phyloP scores from a whole-genome alignment of 2,797 vertebrate genomes.

The Coregonus sp. region DNA sequence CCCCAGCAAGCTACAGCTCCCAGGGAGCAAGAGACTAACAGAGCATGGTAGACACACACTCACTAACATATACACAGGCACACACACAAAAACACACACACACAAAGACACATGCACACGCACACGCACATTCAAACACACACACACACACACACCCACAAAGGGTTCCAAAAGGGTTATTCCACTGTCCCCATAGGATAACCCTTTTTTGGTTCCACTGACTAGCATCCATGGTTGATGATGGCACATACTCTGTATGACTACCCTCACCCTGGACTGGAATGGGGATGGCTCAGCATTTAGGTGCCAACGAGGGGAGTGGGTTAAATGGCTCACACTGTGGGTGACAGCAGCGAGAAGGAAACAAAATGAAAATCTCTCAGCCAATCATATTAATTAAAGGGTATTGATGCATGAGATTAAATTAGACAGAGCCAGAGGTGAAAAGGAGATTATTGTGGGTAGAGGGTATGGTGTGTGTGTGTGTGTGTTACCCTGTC shows the following conservation, averaged over 20 bases:
- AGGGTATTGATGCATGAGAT: conserved; percentile 43
- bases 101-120: not conserved
- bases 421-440: conserved; percentile 44
- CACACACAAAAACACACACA: not conserved
- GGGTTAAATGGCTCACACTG: no score
- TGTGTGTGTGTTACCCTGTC: conserved; percentile 29
- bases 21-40: conserved; percentile 32
- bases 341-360: conserved; percentile 15
- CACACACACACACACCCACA: no score
- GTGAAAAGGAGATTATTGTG: conserved; percentile 34
- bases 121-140: not conserved
- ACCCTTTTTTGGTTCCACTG: not conserved
- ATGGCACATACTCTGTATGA: not conserved
- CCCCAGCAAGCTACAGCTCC: conserved; percentile 30
- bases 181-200: no score
- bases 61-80: conserved; percentile 10
- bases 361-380: conserved; percentile 38
- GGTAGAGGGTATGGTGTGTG: conserved; percentile 37
- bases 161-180: no score
- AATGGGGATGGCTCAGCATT: not conserved
- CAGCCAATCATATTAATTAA: conserved; percentile 49
- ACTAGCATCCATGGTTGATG: not conserved
- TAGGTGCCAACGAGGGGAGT: not conserved
- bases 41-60: conserved; percentile 62
- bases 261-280: not conserved